Conservation (phyloP, 2,888 invertebrate genomes). For the Drosophila koepferae region DNA sequence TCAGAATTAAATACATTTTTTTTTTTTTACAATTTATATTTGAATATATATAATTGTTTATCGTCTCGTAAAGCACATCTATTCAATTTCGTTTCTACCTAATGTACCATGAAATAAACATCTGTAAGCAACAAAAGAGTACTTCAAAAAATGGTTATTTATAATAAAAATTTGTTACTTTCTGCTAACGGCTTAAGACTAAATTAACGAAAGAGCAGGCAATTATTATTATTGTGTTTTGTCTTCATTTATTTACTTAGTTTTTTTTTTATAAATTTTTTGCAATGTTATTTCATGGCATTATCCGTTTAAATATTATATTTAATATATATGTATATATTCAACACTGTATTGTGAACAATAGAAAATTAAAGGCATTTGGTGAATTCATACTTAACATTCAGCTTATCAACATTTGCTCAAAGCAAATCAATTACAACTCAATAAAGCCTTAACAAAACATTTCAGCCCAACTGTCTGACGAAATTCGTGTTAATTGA, state of each 20-base stretch:
- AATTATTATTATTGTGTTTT: background rate
- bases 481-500: slow-evolving; percentile 2
- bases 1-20: background rate
- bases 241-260: background rate
- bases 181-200: background rate
- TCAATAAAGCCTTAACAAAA: slow-evolving; percentile 55
- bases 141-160: background rate
- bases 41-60: background rate
- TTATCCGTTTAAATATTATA: slow-evolving; percentile 7
- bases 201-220: background rate
- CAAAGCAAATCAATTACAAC: slow-evolving; percentile 44
- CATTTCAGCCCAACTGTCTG: slow-evolving; percentile 6
- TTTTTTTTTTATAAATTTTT: background rate
- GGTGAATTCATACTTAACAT: slow-evolving; percentile 54
- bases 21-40: background rate
- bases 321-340: slow-evolving; percentile 7
- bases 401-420: slow-evolving; percentile 29
- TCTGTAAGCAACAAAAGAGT: background rate
- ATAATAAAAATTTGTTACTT: background rate
- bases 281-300: slow-evolving; percentile 20
- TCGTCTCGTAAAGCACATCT: slow-evolving; percentile 32
- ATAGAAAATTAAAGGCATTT: slow-evolving; percentile 72
- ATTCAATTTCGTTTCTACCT: slow-evolving; percentile 45
- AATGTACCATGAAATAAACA: slow-evolving; percentile 31
- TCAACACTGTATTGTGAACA: slow-evolving; percentile 43